These are phyloP conservation scores for Neodiprion virginianus DNA, from an alignment of 1,140 invertebrate genomes.

Conservation along the genomic window DNA sequence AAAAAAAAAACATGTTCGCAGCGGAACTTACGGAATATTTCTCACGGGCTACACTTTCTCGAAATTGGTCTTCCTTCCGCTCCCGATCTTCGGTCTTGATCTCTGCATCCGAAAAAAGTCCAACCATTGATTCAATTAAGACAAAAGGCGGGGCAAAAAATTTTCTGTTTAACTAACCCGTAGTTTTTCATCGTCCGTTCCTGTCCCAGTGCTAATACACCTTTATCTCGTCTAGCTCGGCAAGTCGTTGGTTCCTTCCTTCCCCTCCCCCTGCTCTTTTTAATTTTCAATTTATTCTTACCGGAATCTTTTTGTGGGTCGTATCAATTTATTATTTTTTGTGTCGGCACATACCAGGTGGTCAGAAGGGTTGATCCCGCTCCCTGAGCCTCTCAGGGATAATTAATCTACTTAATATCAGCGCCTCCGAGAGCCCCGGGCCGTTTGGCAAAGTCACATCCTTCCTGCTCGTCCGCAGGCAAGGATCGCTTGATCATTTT, in stretches of 20 bases:
- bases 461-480: not conserved
- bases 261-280: no score
- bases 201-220: constrained; percentile 3
- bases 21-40: no score
- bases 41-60: no score
- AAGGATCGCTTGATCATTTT: not conserved
- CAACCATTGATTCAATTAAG: not conserved
- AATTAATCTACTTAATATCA: constrained; percentile 1
- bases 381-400: not conserved
- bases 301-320: not conserved
- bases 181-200: not conserved
- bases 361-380: constrained; percentile 2
- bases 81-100: no score
- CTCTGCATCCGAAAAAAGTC: not conserved
- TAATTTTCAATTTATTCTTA: no score
- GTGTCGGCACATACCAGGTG: not conserved
- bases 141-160: not conserved
- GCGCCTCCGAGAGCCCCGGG: not conserved
- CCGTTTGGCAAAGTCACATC: constrained; percentile 4
- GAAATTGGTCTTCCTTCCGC: no score
- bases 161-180: not conserved
- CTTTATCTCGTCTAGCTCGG: not conserved
- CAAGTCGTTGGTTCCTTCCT: no score
- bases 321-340: constrained; percentile 5
- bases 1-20: no score